Base-by-base conservation (phyloP, 2,888 invertebrate genomes). In the Tillus elongatus region DNA sequence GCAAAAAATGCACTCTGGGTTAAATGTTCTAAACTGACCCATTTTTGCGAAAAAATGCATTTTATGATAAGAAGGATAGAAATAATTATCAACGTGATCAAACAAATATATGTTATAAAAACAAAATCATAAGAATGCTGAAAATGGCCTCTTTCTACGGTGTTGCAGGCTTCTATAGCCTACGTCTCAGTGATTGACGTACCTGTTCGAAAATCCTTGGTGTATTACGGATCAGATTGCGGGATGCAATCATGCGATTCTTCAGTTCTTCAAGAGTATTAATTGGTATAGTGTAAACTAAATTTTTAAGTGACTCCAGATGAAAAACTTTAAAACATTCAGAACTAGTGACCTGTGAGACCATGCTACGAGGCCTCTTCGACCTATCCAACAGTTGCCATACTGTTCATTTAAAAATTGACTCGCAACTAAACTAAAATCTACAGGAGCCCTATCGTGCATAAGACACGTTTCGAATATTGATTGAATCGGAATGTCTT, bases 61-160 rank as follows among this genome's bases (percentile, higher is more conserved):
- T 6, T 19, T 19, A 19, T 8, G n/a, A n/a, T 19, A 19, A n/a
- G 24, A 8, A 19, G n/a, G 6, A 19, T 19, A 19, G n/a, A 19
- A 19, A 8, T 19, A 19, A 19, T 19, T 19, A 19, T 19, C n/a
- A 19, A 19, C n/a, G n/a, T 19, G n/a, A n/a, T 8, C 6, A 19
- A 19, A n/a, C 6, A 19, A n/a, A 19, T n/a, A 19, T 8, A 19
- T 19, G n/a, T 8, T n/a, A 19, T 19, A 19, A 19, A 19, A n/a
- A n/a, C 6, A 19, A 19, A 19, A 19, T 19, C 24, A 19, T 19
- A 19, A 19, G 6, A 19, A 19, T 19, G 24, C n/a, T 19, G 24
- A 19, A 19, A 19, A 19, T 19, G 24, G 24, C 24, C 24, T 19
- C 24, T n/a, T 19, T n/a, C 24, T 19, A 19, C 24, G 24, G 24